Evolutionary conservation across 2,797 vertebrate genomes (phyloP), one percentile per base, ranked within the genome.

Genomic region (Pangasius mekongensis): DNA sequence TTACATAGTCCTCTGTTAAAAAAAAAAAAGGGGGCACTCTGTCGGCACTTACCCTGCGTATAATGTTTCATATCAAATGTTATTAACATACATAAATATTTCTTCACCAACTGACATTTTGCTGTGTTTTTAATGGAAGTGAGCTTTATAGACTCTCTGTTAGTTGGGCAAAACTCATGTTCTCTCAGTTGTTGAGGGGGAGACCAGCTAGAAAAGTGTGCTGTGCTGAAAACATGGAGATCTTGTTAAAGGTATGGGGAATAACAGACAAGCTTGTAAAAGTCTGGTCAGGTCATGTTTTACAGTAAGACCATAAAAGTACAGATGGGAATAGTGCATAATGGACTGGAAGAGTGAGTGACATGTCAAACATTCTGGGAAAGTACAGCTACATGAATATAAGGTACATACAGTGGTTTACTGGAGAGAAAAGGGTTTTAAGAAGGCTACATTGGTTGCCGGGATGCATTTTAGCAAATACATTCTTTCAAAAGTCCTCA

Each of bases 181-280:
- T 83, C 82, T 39, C 13, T 84, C 30, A 56, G 60, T 52, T 67
- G 22, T 66, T 66, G 9, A 67, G 49, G 3, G 30, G 71, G 83
- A 49, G 60, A 47, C 60, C 60, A 58, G 83, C 71, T 80, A 67
- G 64, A 84, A 43, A 62, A 77, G 36, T 66, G 81, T 49, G 43
- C 62, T 58, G 18, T 39, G 49, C 67, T 69, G 52, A 88, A 88
- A 78, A 84, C 83, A 85, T 78, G 76, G 66, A 73, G 58, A 64
- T 76, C 83, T 85, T 89, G 86, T 89, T 90, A 87, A 87, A 87
- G 74, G 77, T 87, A 85, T 33, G 77, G 77, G 83, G 89, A 90
- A 86, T 90, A 90, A 87, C 89, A 87, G 86, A 85, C 76, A n/a
- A 60, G 78, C 86, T 87, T 85, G 86, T 90, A 90, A 90, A 90